Conservation (phyloP, 1,140 invertebrate genomes). For the Dreissena polymorpha region DNA sequence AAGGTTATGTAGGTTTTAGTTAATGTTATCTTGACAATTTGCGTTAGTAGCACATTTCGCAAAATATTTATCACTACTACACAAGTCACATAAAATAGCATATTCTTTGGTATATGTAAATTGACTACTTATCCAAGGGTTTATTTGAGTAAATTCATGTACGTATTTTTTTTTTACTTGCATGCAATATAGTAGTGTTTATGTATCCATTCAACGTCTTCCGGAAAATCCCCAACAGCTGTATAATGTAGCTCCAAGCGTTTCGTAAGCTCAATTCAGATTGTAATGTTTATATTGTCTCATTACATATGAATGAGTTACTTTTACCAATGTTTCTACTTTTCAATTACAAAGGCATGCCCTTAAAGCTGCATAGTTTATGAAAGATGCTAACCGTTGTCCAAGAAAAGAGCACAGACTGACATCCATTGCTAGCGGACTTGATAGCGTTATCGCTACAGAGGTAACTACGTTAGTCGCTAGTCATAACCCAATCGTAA, state of each 20-base stretch:
- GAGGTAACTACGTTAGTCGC: background rate
- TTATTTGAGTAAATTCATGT: no score
- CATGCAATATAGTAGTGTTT: no score
- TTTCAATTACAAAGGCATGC: background rate
- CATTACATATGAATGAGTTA: background rate
- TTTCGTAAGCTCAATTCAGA: background rate
- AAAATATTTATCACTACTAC: no score
- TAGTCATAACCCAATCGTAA: no score
- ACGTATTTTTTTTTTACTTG: no score
- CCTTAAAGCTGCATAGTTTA: slow-evolving; percentile 10
- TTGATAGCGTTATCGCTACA: background rate
- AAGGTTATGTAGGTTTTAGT: no score
- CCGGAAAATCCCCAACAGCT: background rate
- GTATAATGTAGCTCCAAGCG: background rate
- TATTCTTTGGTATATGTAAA: no score
- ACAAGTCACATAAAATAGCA: no score
- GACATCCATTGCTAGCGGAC: background rate
- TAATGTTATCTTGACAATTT: no score
- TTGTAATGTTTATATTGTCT: background rate
- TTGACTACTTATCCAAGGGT: no score
- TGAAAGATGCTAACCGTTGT: background rate
- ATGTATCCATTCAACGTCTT: background rate
- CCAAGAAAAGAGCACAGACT: slow-evolving; percentile 1
- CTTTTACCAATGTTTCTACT: background rate
- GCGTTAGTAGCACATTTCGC: no score